These are phyloP conservation scores for Hetaerina titia DNA, from an alignment of 2,888 invertebrate genomes.

Conservation along the genomic window DNA sequence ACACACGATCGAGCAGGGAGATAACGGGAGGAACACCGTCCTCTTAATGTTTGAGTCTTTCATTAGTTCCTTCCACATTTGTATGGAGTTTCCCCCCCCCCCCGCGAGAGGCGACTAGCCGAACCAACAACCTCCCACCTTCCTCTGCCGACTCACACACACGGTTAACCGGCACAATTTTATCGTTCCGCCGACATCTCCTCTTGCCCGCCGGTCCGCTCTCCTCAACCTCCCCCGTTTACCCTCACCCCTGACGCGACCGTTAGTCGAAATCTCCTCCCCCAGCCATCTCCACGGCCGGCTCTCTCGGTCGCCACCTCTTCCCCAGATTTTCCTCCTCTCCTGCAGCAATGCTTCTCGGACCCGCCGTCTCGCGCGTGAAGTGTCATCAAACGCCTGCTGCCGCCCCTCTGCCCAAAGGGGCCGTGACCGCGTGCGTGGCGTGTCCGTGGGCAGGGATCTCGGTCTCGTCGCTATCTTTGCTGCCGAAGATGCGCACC, in stretches of 20 bases:
- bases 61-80: conserved; percentile 40
- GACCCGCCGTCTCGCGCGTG: not conserved
- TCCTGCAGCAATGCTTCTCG: not conserved
- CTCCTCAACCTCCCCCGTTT: not conserved
- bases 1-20: not conserved
- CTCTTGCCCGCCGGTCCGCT: not conserved
- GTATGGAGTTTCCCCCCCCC: not conserved
- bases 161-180: conserved; percentile 11
- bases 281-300: not conserved
- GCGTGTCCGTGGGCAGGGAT: conserved; percentile 14
- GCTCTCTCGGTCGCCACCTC: not conserved
- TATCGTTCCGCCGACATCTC: not conserved
- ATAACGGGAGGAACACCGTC: not conserved
- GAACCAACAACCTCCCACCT: not conserved
- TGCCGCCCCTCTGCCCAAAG: not conserved
- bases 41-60: conserved; percentile 38
- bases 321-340: not conserved
- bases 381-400: not conserved
- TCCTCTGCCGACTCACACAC: not conserved
- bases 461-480: not conserved
- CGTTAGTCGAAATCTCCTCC: not conserved
- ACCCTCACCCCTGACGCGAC: not conserved
- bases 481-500: not conserved
- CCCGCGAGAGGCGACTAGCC: not conserved
- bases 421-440: not conserved